phyloP scores from a whole-genome alignment of 2,888 invertebrate genomes.

The Catonia carolina region DNA sequence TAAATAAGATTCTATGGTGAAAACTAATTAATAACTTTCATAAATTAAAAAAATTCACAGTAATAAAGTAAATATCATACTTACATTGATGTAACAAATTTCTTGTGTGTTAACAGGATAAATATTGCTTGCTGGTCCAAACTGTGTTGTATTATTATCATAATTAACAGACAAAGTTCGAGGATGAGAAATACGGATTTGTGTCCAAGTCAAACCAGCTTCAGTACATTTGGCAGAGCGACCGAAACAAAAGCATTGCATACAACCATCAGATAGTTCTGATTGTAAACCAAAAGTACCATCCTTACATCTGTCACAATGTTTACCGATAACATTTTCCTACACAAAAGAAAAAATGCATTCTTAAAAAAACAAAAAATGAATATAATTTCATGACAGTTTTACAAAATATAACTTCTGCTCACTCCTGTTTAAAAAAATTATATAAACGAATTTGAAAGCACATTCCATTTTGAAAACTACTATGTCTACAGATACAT shows the following conservation, averaged over 20 bases:
- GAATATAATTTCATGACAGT: no score
- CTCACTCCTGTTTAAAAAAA: no score
- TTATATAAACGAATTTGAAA: no score
- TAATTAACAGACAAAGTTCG: conserved; percentile 39
- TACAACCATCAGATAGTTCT: conserved; percentile 80
- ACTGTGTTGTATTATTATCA: conserved; percentile 34
- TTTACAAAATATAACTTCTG: no score
- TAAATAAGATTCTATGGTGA: no score
- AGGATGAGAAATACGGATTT: conserved; percentile 53
- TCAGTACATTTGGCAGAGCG: conserved; percentile 73
- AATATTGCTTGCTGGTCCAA: conserved; percentile 32
- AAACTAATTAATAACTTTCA: no score
- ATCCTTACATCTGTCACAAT: conserved; percentile 74
- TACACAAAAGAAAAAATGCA: conserved; percentile 40
- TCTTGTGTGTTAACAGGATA: conserved; percentile 41
- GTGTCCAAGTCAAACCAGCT: conserved; percentile 75
- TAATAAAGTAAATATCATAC: conserved; percentile 11
- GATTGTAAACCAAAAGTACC: conserved; percentile 80
- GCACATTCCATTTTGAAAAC: no score
- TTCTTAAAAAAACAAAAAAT: neutral
- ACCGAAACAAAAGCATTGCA: conserved; percentile 94
- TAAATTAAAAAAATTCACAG: no score
- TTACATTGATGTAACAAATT: conserved; percentile 42
- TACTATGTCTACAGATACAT: no score
- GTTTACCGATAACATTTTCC: conserved; percentile 74